These are phyloP conservation scores for Rallus limicola DNA, from an alignment of 2,113 vertebrate genomes.

Conservation along the genomic window DNA sequence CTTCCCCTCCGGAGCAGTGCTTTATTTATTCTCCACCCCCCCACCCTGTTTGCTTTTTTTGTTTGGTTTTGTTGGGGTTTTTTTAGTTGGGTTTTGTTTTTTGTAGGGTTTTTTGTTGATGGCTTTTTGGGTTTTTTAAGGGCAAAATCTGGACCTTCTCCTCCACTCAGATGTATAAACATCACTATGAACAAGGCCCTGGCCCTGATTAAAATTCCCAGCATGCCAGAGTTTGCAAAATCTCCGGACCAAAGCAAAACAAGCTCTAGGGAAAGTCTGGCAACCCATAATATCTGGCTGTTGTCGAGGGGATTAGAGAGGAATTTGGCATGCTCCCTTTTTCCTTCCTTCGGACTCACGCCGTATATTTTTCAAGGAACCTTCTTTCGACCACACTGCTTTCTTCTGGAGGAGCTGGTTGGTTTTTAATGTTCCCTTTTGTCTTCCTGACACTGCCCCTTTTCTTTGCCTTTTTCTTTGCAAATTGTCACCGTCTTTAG, in stretches of 20 bases:
- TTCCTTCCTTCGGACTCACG: conserved; percentile 19
- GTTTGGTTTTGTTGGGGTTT: not conserved
- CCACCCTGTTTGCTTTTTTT: not conserved
- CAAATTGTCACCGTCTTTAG: not conserved
- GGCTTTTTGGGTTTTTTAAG: not conserved
- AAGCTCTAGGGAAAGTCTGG: conserved; percentile 47
- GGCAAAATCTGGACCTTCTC: conserved; percentile 25
- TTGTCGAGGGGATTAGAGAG: conserved; percentile 56
- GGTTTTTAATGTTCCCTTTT: conserved; percentile 59
- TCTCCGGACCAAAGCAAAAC: conserved; percentile 29
- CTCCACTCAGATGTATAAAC: not conserved
- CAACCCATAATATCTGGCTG: not conserved
- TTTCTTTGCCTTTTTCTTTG: conserved; percentile 1
- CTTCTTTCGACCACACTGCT: not conserved
- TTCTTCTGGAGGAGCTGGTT: conserved; percentile 10
- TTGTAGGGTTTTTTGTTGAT: too few relatives aligned
- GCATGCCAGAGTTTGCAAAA: conserved; percentile 36
- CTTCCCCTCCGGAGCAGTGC: not conserved
- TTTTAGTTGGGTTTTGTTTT: not conserved
- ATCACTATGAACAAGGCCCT: not conserved
- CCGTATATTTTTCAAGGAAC: conserved; percentile 48
- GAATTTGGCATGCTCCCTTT: conserved; percentile 57
- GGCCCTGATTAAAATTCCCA: conserved; percentile 51
- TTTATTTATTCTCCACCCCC: not conserved
- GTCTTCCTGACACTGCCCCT: not conserved